These are phyloP conservation scores for Onychorhynchus coronatus DNA, from an alignment of 2,113 vertebrate species.

Conservation along the genomic window DNA sequence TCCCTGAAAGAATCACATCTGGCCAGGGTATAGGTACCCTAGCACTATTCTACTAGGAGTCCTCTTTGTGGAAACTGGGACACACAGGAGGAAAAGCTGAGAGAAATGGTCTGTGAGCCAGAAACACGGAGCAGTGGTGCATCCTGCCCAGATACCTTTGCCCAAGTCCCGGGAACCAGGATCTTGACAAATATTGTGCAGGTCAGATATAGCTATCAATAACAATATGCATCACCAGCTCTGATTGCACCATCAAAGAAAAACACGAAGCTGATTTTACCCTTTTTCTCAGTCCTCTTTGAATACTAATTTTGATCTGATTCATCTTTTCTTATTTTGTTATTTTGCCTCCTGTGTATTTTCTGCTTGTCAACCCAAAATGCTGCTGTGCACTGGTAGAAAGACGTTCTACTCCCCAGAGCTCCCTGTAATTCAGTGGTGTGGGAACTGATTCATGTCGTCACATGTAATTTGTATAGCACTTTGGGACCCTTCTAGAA, in stretches of 20 bases:
- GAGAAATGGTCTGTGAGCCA: neutral
- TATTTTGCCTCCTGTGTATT: neutral
- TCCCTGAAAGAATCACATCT: neutral
- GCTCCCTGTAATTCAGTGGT: neutral
- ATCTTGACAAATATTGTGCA: neutral
- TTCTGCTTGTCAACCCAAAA: neutral
- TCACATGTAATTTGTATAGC: slow-evolving; percentile 38
- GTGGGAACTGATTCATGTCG: slow-evolving; percentile 27
- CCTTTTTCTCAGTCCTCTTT: neutral
- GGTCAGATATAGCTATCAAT: neutral
- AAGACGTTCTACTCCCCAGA: neutral
- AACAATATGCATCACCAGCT: neutral
- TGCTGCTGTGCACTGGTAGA: neutral
- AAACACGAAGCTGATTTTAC: neutral
- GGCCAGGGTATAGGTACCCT: neutral
- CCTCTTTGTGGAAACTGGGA: neutral
- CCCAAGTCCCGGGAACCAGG: neutral
- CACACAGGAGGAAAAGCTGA: neutral
- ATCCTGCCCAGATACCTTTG: neutral
- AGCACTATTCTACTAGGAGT: too few species aligned
- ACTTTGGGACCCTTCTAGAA: slow-evolving; percentile 37
- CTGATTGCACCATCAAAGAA: neutral
- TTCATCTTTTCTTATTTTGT: neutral
- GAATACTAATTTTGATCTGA: neutral
- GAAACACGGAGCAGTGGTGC: neutral